A percentile compares a stretch with the other conserved stretches of the same genome.
Evolutionary conservation across 2,797 vertebrate genomes (phyloP).

Genomic region (Darevskia nairensis): DNA sequence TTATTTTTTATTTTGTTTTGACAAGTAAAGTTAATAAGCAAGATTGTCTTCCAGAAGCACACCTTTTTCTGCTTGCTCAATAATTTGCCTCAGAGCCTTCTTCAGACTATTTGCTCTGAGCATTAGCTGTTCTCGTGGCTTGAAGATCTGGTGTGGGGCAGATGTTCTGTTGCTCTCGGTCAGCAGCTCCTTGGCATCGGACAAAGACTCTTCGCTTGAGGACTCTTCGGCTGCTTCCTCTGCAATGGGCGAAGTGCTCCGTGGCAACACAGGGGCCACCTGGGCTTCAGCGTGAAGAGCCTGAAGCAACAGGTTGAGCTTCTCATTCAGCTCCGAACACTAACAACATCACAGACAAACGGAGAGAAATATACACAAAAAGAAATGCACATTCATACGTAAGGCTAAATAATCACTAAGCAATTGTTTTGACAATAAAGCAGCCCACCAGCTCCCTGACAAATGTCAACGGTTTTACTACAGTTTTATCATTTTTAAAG

Average conservation of each 20-base stretch:
- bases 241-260: conserved; percentile 83
- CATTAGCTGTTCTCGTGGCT: conserved; percentile 91
- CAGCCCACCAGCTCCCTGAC: too few species aligned
- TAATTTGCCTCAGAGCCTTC: conserved; percentile 96
- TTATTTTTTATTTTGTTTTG: too few species aligned
- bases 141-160: conserved; percentile 83
- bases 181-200: conserved; percentile 89
- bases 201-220: conserved; percentile 89
- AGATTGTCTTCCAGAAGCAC: conserved; percentile 57
- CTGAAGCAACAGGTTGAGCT: conserved; percentile 93
- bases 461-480: too few species aligned
- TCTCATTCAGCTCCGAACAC: conserved; percentile 95
- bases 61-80: conserved; percentile 97
- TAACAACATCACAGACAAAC: conserved; percentile 55
- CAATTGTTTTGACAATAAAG: too few species aligned
- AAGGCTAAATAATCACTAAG: not conserved
- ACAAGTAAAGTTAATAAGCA: not conserved
- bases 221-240: conserved; percentile 87
- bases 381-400: not conserved
- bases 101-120: conserved; percentile 96
- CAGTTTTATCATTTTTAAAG: too few species aligned
- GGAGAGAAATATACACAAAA: not conserved
- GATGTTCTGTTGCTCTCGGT: conserved; percentile 82
- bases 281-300: conserved; percentile 88
- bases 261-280: conserved; percentile 74